These are phyloP conservation scores for Drosophila miranda DNA, from an alignment of 1,140 invertebrate species.

Conservation along the genomic window DNA sequence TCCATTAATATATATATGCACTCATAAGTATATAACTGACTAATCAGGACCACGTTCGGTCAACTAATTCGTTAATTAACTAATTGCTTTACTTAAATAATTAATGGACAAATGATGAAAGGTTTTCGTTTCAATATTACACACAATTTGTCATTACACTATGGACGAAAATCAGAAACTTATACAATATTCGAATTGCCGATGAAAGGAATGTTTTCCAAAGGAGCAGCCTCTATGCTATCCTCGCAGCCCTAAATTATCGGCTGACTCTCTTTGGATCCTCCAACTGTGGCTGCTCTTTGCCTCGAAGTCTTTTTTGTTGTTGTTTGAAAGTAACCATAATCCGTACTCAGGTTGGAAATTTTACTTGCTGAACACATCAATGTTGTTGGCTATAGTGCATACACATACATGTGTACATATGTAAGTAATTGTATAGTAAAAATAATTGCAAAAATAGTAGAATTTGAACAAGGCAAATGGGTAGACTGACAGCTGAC, in stretches of 20 bases:
- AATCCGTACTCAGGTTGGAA: slow-evolving; percentile 6
- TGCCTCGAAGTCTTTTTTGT: slow-evolving; percentile 16
- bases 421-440: neutral
- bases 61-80: slow-evolving; percentile 68
- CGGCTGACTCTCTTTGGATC: too few relatives aligned
- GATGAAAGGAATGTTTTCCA: slow-evolving; percentile 17
- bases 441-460: slow-evolving; percentile 28
- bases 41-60: neutral
- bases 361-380: slow-evolving; percentile 40
- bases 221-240: too few relatives aligned
- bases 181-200: slow-evolving; percentile 41
- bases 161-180: slow-evolving; percentile 63
- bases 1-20: neutral
- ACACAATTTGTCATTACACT: slow-evolving; percentile 57
- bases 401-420: neutral
- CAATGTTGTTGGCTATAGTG: slow-evolving; percentile 12
- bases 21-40: slow-evolving; percentile 1
- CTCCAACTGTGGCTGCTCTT: neutral
- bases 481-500: neutral
- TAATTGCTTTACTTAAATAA: slow-evolving; percentile 72
- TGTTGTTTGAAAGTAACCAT: slow-evolving; percentile 10
- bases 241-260: too few relatives aligned
- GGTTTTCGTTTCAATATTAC: slow-evolving; percentile 25
- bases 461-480: slow-evolving; percentile 10
- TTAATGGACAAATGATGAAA: slow-evolving; percentile 63